Percentiles rank a stretch among this genome's conserved stretches.
Conservation (phyloP, 2,888 invertebrate species). For the Antitype chi region DNA sequence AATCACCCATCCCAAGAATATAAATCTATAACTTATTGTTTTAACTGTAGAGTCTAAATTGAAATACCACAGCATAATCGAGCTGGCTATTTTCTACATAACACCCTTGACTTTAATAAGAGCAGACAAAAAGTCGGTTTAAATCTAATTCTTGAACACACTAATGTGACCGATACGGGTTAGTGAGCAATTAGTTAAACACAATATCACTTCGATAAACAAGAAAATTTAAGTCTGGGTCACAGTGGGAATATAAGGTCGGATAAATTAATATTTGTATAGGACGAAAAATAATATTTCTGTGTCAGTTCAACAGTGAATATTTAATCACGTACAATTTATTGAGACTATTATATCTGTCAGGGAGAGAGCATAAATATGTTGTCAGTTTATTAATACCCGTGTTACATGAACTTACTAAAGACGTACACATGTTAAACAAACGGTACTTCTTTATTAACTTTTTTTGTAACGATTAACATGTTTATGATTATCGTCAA, state of each 20-base stretch:
- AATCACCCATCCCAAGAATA: slow-evolving; percentile 62
- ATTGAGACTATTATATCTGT: slow-evolving; percentile 81
- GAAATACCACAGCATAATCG: slow-evolving; percentile 21
- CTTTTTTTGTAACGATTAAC: slow-evolving; percentile 72
- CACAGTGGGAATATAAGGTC: slow-evolving; percentile 12
- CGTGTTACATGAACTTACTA: slow-evolving; percentile 75
- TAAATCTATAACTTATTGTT: slow-evolving; percentile 71
- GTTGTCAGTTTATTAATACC: slow-evolving; percentile 85
- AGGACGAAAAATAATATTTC: slow-evolving; percentile 67
- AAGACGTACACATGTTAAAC: slow-evolving; percentile 80
- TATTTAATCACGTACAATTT: slow-evolving; percentile 81
- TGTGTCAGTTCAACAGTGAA: slow-evolving; percentile 70
- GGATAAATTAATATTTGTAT: slow-evolving; percentile 23
- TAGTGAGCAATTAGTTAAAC: slow-evolving; percentile 73
- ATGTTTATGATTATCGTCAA: slow-evolving; percentile 67
- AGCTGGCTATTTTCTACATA: slow-evolving; percentile 71
- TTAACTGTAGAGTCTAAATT: slow-evolving; percentile 64
- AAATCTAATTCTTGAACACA: slow-evolving; percentile 77
- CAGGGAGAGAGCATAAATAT: slow-evolving; percentile 81
- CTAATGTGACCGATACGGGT: slow-evolving; percentile 80
- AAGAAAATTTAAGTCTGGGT: slow-evolving; percentile 14
- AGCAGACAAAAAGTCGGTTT: slow-evolving; percentile 80
- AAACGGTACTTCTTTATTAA: slow-evolving; percentile 65
- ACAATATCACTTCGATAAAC: slow-evolving; percentile 57
- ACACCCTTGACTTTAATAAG: slow-evolving; percentile 80